A percentile compares a stretch with the other conserved stretches of the same genome.
phyloP scores from a whole-genome alignment of 2,797 vertebrate genomes.

The Alcedo atthis region DNA sequence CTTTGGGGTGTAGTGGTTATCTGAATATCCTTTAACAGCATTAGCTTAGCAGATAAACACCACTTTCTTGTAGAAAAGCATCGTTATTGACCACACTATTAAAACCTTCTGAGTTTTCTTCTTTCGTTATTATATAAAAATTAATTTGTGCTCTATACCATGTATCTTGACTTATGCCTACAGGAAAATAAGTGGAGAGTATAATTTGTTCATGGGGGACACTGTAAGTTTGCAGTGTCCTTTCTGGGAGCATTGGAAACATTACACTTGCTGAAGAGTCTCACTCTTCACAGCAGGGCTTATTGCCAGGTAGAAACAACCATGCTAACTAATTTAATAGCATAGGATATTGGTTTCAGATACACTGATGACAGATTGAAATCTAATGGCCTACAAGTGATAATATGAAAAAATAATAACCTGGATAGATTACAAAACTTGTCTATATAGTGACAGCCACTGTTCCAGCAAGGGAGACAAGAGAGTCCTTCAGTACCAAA shows the following conservation, averaged over 20 bases:
- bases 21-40: neutral
- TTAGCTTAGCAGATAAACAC: neutral
- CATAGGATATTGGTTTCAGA: conserved; percentile 27
- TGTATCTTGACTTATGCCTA: neutral
- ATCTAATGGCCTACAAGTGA: conserved; percentile 29
- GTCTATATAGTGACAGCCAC: neutral
- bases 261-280: neutral
- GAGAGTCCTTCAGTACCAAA: neutral
- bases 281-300: neutral
- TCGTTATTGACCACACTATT: fast-evolving
- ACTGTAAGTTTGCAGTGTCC: neutral
- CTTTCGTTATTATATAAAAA: neutral
- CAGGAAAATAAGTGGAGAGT: neutral
- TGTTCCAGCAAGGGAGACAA: neutral
- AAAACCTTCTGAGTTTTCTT: neutral
- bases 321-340: conserved; percentile 7
- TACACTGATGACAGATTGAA: conserved; percentile 25
- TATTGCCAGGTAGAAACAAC: conserved; percentile 11
- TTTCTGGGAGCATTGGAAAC: neutral
- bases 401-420: conserved; percentile 31
- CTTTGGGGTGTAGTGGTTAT: neutral
- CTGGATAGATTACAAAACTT: neutral
- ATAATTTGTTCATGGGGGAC: neutral
- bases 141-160: neutral
- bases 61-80: neutral